Evolutionary conservation across 2,888 invertebrate genomes (phyloP).

Genomic region (Yponomeuta sedellus): DNA sequence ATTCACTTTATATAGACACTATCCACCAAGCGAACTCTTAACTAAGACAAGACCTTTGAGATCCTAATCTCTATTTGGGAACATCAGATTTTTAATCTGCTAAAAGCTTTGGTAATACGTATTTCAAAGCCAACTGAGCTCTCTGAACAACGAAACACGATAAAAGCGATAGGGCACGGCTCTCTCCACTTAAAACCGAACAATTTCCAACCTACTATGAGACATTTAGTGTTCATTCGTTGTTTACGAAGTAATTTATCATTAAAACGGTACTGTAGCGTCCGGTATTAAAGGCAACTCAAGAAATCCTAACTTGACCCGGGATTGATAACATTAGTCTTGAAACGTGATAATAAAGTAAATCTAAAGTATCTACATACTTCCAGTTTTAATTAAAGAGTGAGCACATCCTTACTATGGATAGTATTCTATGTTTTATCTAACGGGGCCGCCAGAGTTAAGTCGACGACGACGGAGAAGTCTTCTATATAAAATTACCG

Average conservation of each 20-base stretch:
- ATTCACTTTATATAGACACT: background rate
- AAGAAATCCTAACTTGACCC: background rate
- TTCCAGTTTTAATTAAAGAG: background rate
- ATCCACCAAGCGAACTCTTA: background rate
- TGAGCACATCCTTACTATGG: too few species aligned
- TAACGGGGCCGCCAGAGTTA: too few species aligned
- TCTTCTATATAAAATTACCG: too few species aligned
- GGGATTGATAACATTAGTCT: background rate
- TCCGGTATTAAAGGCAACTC: background rate
- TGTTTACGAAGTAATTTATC: background rate
- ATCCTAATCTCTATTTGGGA: background rate
- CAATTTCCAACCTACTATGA: background rate
- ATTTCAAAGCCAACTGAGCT: background rate
- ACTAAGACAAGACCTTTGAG: background rate
- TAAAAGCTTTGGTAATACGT: background rate
- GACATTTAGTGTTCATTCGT: background rate
- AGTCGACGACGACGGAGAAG: too few species aligned
- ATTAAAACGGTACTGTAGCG: background rate
- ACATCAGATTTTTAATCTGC: background rate
- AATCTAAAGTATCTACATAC: background rate
- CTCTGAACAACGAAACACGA: background rate
- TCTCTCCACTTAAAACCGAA: background rate
- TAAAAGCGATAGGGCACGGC: background rate
- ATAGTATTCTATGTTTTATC: too few species aligned
- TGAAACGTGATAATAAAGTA: background rate